Base-by-base conservation (phyloP, 2,113 vertebrate species). In the Climacteris rufus region DNA sequence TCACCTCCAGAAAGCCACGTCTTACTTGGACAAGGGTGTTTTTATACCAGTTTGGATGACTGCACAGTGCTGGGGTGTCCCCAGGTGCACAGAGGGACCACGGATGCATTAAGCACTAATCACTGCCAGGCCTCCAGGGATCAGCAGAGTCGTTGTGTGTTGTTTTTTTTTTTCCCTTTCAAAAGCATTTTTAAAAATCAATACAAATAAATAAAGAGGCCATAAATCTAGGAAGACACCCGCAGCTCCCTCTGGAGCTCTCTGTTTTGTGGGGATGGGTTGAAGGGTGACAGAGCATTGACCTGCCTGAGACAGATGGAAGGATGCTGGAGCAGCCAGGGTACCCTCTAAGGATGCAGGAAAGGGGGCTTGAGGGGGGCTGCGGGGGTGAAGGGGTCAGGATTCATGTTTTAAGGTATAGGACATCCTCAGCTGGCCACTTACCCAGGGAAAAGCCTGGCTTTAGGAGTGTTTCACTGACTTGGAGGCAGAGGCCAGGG, bases 201-300 rank as follows among this genome's bases (percentile, higher is more conserved):
- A 75, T 96, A 64, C 68, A 87, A 92, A 97, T 89, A 94, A 96
- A 78, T 94, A 75, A 60, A 96, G 77, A 37, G 60, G 75, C 92
- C 81, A 95, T 97, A 96, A 97, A 97, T 95, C 95, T 94, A 37
- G 64, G 85, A 86, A 64, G 93, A 91, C 86, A 78, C 80, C 76
- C 2, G 2, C 47, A 33, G 39, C 45, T 94, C 79, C 91, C 93
- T 95, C 79, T 1, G 1, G 95, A 97, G 94, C 87, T 50, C 80
- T 90, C 59, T 82, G 92, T 71, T 95, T 76, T 78, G 84, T 91
- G 11, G 27, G 77, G 85, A 74, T 91, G 92, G 95, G 86, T 40
- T 30, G 90, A 87, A 56, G 68, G 87, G 94, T 77, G 93, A 91
- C 79, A 75, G 89, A 69, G 66, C 92, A 84, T 91, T 40, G 95